These are phyloP conservation scores for Chorisops tibialis DNA, from an alignment of 2,888 invertebrate species.

Conservation along the genomic window DNA sequence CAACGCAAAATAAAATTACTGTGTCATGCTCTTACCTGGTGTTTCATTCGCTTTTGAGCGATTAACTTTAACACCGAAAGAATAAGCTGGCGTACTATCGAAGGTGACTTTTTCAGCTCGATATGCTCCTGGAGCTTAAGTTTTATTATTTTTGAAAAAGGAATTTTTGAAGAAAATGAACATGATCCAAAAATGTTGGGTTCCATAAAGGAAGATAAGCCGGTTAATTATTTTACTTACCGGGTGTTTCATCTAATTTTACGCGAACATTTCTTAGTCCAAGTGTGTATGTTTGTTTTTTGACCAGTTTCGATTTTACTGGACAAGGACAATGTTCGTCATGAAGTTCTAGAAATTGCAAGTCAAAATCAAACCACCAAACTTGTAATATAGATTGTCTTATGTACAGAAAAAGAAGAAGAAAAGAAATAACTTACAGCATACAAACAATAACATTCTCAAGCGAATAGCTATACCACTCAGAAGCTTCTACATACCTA, in stretches of 20 bases:
- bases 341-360: conserved; percentile 37
- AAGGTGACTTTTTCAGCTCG: conserved; percentile 45
- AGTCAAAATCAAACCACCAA: conserved; percentile 2
- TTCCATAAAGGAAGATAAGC: neutral
- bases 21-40: conserved; percentile 43
- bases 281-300: conserved; percentile 46
- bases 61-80: conserved; percentile 66
- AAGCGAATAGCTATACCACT: neutral
- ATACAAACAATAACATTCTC: neutral
- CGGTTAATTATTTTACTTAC: conserved; percentile 46
- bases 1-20: neutral
- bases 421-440: neutral
- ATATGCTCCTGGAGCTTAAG: conserved; percentile 32
- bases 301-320: conserved; percentile 55
- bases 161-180: neutral
- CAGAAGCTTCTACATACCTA: conserved; percentile 5
- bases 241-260: conserved; percentile 49
- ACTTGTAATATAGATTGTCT: neutral
- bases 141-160: neutral
- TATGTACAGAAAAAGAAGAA: neutral
- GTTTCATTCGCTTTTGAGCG: conserved; percentile 56
- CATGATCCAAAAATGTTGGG: neutral
- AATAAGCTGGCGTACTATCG: conserved; percentile 63
- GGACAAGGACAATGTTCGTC: conserved; percentile 52
- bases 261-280: conserved; percentile 27